A percentile compares a stretch with the other conserved stretches of the same genome.
phyloP scores from a whole-genome alignment of 2,888 invertebrate genomes.

The Ochropacha duplaris region DNA sequence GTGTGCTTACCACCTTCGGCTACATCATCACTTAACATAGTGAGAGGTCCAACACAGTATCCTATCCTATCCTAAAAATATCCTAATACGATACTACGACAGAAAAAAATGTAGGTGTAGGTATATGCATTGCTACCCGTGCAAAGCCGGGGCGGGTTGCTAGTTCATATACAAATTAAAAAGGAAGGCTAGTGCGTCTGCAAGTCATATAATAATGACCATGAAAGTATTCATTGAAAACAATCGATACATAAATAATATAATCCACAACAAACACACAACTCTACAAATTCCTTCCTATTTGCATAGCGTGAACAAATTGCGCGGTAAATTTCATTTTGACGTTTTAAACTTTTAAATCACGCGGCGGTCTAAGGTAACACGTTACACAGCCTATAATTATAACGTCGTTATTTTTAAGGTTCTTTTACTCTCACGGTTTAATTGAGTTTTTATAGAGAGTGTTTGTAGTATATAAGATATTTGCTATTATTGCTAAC shows the following conservation, averaged over 20 bases:
- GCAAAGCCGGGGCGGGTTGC: too few relatives aligned
- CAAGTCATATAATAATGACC: neutral
- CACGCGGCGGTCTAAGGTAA: constrained; percentile 11
- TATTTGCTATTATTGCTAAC: neutral
- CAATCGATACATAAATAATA: constrained; percentile 11
- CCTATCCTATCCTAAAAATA: too few relatives aligned
- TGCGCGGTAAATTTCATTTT: constrained; percentile 20
- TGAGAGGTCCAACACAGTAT: too few relatives aligned
- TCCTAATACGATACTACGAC: too few relatives aligned
- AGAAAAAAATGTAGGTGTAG: too few relatives aligned
- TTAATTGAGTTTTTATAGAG: constrained; percentile 11
- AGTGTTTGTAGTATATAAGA: neutral
- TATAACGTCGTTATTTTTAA: constrained; percentile 28
- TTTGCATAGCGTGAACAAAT: constrained; percentile 6
- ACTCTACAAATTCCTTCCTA: constrained; percentile 13
- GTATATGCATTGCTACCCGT: too few relatives aligned
- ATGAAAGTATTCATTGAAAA: neutral
- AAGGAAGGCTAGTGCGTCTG: neutral
- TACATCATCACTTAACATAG: too few relatives aligned
- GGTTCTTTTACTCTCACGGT: constrained; percentile 19
- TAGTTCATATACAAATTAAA: neutral
- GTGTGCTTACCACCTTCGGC: too few relatives aligned
- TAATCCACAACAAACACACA: constrained; percentile 15
- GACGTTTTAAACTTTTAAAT: constrained; percentile 34
- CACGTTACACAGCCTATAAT: constrained; percentile 26